Conservation (phyloP, 2,113 vertebrate genomes). For the Peromyscus polionotus region DNA sequence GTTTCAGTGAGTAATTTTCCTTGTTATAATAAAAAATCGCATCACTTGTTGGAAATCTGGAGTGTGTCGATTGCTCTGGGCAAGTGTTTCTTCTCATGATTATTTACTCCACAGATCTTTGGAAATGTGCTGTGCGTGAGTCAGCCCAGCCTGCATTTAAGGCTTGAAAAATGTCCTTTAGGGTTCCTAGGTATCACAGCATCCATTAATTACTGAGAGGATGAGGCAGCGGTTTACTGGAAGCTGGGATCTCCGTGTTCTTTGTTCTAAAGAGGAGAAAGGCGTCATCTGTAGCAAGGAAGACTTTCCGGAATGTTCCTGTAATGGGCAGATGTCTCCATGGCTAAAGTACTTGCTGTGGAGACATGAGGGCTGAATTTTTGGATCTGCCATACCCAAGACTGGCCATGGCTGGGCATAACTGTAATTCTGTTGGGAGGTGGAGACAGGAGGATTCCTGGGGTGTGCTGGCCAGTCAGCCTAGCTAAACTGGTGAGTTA, state of each 20-base stretch:
- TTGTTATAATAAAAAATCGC: constrained; percentile 85
- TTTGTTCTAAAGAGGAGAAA: constrained; percentile 59
- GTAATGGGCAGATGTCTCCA: not conserved
- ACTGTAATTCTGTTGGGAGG: not conserved
- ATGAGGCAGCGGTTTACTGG: constrained; percentile 66
- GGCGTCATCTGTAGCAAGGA: constrained; percentile 28
- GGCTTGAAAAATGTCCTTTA: constrained; percentile 82
- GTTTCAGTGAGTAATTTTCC: constrained; percentile 79
- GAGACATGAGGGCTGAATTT: not conserved
- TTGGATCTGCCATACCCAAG: not conserved
- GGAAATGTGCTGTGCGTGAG: constrained; percentile 77
- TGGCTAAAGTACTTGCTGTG: not conserved
- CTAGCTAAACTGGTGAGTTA: not conserved
- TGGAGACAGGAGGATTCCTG: not conserved
- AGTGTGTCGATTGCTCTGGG: constrained; percentile 83
- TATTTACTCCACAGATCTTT: constrained; percentile 86
- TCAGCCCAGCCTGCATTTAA: constrained; percentile 72
- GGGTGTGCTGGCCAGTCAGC: not conserved
- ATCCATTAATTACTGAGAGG: constrained; percentile 78
- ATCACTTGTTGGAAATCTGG: constrained; percentile 80
- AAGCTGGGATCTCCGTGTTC: constrained; percentile 59
- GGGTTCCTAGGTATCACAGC: constrained; percentile 75
- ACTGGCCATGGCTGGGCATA: not conserved
- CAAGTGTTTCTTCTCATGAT: constrained; percentile 85
- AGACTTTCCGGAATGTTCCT: constrained; percentile 23